These are phyloP conservation scores for Furnarius figulus DNA, from an alignment of 2,113 vertebrate genomes.

Conservation along the genomic window DNA sequence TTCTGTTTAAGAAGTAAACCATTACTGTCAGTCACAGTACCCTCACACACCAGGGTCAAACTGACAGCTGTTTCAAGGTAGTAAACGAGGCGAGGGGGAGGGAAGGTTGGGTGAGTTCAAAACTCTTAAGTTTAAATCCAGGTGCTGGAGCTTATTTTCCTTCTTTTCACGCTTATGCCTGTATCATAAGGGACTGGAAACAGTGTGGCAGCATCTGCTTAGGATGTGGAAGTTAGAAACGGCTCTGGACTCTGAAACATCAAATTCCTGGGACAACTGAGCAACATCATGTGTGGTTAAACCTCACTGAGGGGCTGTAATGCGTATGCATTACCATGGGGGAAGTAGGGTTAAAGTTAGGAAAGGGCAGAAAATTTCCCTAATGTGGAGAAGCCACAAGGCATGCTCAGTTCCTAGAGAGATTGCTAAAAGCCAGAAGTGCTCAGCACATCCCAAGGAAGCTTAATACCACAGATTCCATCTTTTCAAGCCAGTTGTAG, in stretches of 20 bases:
- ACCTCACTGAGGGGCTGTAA: neutral
- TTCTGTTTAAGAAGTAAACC: neutral
- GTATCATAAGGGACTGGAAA: neutral
- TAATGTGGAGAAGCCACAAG: rapidly evolving
- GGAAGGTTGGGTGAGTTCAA: neutral
- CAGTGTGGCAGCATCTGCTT: neutral
- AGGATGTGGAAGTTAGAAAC: neutral
- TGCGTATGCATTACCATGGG: rapidly evolving
- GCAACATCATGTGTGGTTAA: too few relatives aligned
- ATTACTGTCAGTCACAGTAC: neutral
- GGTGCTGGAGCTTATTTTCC: neutral
- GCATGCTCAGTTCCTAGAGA: neutral
- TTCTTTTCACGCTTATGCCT: neutral
- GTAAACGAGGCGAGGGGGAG: neutral
- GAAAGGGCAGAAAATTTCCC: neutral
- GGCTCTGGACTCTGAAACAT: neutral
- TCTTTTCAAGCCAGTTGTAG: neutral
- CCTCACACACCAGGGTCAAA: neutral
- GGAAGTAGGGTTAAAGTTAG: neutral
- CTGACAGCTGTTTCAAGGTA: neutral
- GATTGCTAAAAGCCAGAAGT: neutral
- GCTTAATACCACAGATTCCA: neutral
- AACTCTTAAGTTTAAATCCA: neutral
- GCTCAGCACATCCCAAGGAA: neutral
- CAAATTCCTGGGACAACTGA: neutral